Evolutionary conservation across 1,140 invertebrate species (phyloP).

Genomic region (Fopius arisanus): DNA sequence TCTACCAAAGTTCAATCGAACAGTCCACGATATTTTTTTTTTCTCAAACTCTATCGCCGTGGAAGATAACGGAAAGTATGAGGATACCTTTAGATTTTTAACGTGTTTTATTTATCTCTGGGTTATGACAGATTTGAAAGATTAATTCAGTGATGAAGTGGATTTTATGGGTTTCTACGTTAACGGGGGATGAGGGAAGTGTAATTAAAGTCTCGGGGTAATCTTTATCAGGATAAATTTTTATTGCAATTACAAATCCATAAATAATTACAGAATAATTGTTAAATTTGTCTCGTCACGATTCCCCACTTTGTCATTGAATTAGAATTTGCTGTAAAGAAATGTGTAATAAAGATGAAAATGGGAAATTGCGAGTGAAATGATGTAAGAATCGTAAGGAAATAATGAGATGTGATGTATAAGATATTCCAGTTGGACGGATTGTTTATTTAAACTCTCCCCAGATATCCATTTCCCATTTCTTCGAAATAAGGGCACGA

Average conservation of each 20-base stretch:
- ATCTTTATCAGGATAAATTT: too few species aligned
- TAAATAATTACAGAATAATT: too few species aligned
- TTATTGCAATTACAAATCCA: too few species aligned
- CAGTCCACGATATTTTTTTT: constrained; percentile 24
- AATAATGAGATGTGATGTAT: neutral
- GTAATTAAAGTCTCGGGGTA: too few species aligned
- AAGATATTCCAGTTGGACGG: neutral
- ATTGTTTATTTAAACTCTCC: neutral
- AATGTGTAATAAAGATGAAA: too few species aligned
- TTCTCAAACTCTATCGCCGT: constrained; percentile 12
- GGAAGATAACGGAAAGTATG: constrained; percentile 21
- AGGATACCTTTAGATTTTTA: neutral
- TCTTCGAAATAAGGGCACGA: neutral
- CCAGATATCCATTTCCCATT: neutral
- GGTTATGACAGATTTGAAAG: neutral
- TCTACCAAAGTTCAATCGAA: constrained; percentile 34
- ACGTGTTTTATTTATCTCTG: constrained; percentile 31
- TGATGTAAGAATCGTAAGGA: neutral
- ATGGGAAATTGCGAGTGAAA: too few species aligned
- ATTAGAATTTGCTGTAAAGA: neutral
- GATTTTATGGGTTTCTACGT: neutral
- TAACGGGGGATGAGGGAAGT: too few species aligned
- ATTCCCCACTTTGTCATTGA: neutral
- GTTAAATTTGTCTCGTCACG: neutral
- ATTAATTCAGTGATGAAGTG: too few species aligned